phyloP scores from a whole-genome alignment of 2,113 vertebrate species.

The Psilopsiagon aymara region DNA sequence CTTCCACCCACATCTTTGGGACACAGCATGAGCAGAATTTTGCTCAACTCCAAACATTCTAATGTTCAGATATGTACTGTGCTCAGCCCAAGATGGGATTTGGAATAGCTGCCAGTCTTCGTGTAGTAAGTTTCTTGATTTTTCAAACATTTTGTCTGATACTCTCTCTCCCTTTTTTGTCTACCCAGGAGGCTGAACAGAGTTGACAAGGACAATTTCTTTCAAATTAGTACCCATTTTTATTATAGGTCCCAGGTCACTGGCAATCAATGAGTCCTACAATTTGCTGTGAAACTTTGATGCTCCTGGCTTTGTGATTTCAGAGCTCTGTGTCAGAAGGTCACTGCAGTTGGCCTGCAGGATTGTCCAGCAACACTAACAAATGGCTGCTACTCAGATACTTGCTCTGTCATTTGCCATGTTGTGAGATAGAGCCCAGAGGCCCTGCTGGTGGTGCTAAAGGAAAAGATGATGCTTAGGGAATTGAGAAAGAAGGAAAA shows the following conservation, averaged over 20 bases:
- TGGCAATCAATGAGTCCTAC: neutral
- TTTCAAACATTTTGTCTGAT: neutral
- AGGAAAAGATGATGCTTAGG: neutral
- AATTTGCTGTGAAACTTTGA: neutral
- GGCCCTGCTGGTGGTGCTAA: neutral
- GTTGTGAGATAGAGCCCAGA: neutral
- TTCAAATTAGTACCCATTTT: neutral
- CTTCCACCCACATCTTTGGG: neutral
- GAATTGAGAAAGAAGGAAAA: neutral
- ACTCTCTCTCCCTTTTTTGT: neutral
- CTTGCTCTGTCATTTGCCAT: neutral
- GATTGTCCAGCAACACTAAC: neutral
- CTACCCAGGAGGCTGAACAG: neutral
- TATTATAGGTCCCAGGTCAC: neutral
- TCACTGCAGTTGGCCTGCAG: neutral
- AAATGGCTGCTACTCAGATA: neutral
- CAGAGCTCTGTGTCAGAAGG: neutral
- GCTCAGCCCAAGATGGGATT: neutral
- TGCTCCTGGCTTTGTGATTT: neutral
- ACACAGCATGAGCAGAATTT: neutral
- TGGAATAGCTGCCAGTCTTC: neutral
- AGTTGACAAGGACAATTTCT: neutral
- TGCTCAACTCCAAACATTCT: neutral
- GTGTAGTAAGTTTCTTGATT: neutral
- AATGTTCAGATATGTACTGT: neutral